phyloP scores from a whole-genome alignment of 2,113 vertebrate genomes.

The Apaloderma vittatum region DNA sequence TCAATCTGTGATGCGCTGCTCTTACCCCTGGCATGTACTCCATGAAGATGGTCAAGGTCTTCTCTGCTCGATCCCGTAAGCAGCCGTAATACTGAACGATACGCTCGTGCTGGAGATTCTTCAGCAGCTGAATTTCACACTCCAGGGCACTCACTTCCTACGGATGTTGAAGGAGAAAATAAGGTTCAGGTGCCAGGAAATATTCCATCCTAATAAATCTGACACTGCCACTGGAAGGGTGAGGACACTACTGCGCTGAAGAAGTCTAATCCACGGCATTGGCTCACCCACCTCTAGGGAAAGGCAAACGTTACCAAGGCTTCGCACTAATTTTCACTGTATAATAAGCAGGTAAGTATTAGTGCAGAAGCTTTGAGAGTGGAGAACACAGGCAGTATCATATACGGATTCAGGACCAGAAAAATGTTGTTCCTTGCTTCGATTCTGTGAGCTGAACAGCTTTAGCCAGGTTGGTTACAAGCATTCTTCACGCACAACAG shows the following conservation, averaged over 20 bases:
- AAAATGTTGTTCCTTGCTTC: not conserved
- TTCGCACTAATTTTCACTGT: not conserved
- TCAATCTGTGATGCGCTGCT: not conserved
- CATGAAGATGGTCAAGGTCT: constrained; percentile 96
- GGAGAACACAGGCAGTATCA: not conserved
- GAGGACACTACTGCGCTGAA: not conserved
- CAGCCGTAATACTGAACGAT: constrained; percentile 97
- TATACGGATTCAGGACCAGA: not conserved
- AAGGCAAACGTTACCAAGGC: not conserved
- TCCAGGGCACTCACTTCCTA: constrained; percentile 96
- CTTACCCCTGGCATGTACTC: constrained; percentile 97
- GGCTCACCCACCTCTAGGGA: not conserved
- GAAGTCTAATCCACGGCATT: not conserved
- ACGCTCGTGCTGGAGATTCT: constrained; percentile 94
- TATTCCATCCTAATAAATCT: not conserved
- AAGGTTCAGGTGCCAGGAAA: not conserved
- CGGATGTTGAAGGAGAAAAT: not conserved
- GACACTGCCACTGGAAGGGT: not conserved
- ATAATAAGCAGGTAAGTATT: not conserved
- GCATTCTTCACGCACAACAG: not conserved
- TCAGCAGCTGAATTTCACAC: constrained; percentile 96
- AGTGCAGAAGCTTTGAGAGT: not conserved
- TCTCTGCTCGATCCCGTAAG: constrained; percentile 90
- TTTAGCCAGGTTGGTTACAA: not conserved
- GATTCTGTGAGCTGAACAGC: not conserved